phyloP scores from a whole-genome alignment of 2,888 invertebrate species.

The Proisotoma minuta region DNA sequence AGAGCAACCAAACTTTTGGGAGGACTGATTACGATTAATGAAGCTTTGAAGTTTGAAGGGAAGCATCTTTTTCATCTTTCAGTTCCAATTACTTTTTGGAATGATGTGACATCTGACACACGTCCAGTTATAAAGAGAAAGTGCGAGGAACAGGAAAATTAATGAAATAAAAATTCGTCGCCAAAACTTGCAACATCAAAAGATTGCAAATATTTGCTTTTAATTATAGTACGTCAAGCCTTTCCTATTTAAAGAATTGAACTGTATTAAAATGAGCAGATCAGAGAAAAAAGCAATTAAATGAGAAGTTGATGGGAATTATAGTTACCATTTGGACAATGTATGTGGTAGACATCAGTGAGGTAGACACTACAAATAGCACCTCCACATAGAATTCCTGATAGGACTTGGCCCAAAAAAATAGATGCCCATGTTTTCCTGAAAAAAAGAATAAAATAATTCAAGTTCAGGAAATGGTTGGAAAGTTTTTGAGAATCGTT shows the following conservation, averaged over 20 bases:
- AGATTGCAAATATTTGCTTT: no score
- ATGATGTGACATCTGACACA: no score
- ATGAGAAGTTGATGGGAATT: background rate
- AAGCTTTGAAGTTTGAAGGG: background rate
- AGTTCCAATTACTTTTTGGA: conserved; percentile 2
- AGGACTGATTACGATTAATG: background rate
- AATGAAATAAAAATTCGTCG: no score
- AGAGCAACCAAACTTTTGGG: background rate
- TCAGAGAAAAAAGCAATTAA: background rate
- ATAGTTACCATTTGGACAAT: conserved; percentile 64
- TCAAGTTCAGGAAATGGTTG: background rate
- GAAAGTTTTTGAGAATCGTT: background rate
- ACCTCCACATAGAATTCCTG: conserved; percentile 70
- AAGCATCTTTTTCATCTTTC: background rate
- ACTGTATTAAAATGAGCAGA: background rate
- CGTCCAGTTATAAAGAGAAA: no score
- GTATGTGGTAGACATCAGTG: conserved; percentile 56
- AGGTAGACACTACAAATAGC: conserved; percentile 68
- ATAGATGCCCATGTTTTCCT: conserved; percentile 71
- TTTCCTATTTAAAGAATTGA: background rate
- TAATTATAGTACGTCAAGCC: no score
- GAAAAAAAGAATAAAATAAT: conserved; percentile 19
- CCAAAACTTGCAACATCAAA: no score
- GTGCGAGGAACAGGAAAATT: no score
- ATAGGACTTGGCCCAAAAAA: conserved; percentile 69